Conservation (phyloP, 2,888 invertebrate species). For the Agrochola litura region DNA sequence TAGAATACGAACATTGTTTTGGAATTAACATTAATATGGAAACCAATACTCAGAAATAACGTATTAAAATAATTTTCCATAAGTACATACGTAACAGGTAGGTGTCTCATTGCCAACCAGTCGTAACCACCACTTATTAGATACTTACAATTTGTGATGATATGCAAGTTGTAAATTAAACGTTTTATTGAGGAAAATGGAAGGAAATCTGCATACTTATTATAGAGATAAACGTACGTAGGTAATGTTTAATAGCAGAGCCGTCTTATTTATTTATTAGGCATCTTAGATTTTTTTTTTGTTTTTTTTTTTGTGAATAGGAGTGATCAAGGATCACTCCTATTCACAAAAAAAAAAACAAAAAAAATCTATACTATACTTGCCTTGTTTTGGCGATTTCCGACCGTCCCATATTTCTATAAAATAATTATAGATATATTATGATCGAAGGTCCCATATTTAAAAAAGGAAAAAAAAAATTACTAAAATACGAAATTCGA, state of each 20-base stretch:
- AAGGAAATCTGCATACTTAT: conserved; percentile 28
- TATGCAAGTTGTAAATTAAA: conserved; percentile 30
- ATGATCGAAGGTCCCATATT: no score
- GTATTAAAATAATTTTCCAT: conserved; percentile 7
- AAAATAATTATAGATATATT: not conserved
- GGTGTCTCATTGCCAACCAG: conserved; percentile 38
- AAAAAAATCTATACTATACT: no score
- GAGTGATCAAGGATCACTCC: no score
- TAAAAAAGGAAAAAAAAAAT: no score
- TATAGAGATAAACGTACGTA: conserved; percentile 7
- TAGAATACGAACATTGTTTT: not conserved
- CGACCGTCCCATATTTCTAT: not conserved
- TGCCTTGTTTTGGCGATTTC: not conserved
- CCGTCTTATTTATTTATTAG: not conserved
- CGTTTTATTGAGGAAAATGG: conserved; percentile 31
- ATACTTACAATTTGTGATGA: conserved; percentile 27
- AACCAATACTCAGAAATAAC: not conserved
- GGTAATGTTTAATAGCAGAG: not conserved
- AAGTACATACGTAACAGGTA: not conserved
- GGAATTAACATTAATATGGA: no score
- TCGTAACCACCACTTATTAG: not conserved
- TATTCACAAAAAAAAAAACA: no score
- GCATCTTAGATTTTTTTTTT: no score
- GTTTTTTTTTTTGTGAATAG: no score
- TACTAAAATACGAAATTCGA: not conserved